phyloP scores from a whole-genome alignment of 2,797 vertebrate genomes.

The Antennarius maculatus region DNA sequence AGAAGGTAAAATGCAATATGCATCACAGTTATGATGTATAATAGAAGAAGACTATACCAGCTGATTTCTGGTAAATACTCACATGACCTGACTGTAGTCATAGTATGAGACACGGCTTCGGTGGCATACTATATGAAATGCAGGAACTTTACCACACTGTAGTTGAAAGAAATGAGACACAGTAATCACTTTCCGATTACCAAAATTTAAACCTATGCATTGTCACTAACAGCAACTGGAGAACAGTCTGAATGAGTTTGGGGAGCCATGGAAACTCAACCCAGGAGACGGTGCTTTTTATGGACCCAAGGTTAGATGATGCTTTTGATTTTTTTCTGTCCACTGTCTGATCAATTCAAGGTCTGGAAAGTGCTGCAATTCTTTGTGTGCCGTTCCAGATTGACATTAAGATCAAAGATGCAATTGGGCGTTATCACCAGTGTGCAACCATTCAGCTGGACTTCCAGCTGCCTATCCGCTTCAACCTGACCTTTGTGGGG shows the following conservation, averaged over 20 bases:
- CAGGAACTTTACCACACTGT: neutral
- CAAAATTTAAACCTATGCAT: conserved; percentile 6
- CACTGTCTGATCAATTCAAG: neutral
- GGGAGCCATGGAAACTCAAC: conserved; percentile 91
- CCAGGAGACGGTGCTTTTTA: conserved; percentile 96
- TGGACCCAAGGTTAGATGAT: conserved; percentile 89
- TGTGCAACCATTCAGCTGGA: conserved; percentile 97
- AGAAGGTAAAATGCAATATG: conserved; percentile 83
- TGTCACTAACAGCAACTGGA: conserved; percentile 87
- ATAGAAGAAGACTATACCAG: neutral
- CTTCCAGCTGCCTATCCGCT: conserved; percentile 93
- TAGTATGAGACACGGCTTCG: neutral
- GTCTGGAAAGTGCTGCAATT: conserved; percentile 8
- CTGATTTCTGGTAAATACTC: neutral
- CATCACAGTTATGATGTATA: neutral
- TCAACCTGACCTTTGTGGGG: conserved; percentile 93
- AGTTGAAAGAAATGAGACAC: neutral
- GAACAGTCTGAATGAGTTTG: conserved; percentile 91
- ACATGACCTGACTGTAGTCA: neutral
- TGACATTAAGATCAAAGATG: conserved; percentile 95
- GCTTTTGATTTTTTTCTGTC: neutral
- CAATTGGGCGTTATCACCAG: conserved; percentile 94
- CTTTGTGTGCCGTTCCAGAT: conserved; percentile 81
- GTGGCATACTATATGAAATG: neutral
- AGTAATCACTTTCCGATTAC: conserved; percentile 14